Evolutionary conservation across 2,797 vertebrate species (phyloP).

Genomic region (Peromyscus attwateri): DNA sequence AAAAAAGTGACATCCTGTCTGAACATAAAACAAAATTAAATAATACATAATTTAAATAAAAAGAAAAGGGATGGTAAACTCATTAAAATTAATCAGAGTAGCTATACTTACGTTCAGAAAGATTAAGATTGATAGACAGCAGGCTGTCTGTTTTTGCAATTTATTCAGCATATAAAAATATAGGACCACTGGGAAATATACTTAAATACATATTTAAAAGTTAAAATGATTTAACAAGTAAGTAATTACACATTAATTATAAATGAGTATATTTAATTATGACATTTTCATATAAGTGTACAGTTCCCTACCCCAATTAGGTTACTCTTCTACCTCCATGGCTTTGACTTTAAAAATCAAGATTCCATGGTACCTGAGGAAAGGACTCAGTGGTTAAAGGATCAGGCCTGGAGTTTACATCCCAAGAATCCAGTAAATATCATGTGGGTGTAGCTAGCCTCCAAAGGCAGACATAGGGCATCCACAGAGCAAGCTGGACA

Average conservation of each 20-base stretch:
- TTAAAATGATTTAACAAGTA: background rate
- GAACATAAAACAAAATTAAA: background rate
- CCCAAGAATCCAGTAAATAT: background rate
- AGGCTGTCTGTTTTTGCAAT: constrained; percentile 1
- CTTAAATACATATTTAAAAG: background rate
- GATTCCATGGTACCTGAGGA: background rate
- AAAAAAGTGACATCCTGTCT: background rate
- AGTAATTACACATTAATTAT: background rate
- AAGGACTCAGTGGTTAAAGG: background rate
- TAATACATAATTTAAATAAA: background rate
- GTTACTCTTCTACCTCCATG: background rate
- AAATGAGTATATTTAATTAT: background rate
- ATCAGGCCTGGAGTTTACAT: background rate
- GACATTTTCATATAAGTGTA: background rate
- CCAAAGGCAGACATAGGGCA: no score
- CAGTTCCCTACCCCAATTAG: background rate
- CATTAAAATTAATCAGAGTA: constrained; percentile 42
- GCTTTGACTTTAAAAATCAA: background rate
- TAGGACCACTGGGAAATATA: background rate
- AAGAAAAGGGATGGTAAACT: constrained; percentile 15
- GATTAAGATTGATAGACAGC: background rate
- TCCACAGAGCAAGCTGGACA: background rate
- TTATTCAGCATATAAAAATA: background rate
- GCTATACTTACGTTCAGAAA: constrained; percentile 17
- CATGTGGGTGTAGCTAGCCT: background rate